These are phyloP conservation scores for Avahi laniger DNA, from an alignment of 2,797 vertebrate genomes.

Conservation along the genomic window DNA sequence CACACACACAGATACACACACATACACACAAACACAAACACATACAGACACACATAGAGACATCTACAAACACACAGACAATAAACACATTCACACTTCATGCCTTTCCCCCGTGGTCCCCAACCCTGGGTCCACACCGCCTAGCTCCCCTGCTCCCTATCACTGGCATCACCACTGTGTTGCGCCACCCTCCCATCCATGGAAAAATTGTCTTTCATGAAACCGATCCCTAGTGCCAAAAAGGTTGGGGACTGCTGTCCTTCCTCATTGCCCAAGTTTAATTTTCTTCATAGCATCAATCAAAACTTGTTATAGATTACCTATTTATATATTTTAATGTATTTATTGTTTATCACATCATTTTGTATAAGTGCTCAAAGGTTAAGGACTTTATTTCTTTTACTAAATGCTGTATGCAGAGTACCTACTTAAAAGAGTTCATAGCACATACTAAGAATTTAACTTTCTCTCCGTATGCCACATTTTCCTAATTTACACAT, in stretches of 20 bases:
- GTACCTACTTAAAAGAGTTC: neutral
- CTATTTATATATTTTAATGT: neutral
- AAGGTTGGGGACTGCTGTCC: too few relatives aligned
- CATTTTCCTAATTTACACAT: neutral
- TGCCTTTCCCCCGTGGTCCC: neutral
- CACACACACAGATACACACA: neutral
- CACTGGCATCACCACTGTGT: too few relatives aligned
- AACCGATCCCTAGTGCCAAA: too few relatives aligned
- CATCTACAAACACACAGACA: too few relatives aligned
- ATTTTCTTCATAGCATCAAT: neutral
- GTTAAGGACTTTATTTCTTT: neutral
- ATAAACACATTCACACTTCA: neutral
- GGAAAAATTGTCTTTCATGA: too few relatives aligned
- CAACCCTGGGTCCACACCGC: too few relatives aligned
- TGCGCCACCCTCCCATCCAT: rapidly evolving
- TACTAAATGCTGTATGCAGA: neutral
- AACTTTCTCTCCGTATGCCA: neutral
- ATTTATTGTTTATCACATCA: neutral
- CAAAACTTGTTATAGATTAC: neutral
- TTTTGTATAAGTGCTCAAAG: neutral
- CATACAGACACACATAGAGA: neutral
- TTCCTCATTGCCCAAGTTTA: neutral
- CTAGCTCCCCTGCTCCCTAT: too few relatives aligned
- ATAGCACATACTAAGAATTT: neutral
- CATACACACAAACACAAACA: neutral